phyloP scores from a whole-genome alignment of 2,113 vertebrate genomes.

The Laterallus jamaicensis region DNA sequence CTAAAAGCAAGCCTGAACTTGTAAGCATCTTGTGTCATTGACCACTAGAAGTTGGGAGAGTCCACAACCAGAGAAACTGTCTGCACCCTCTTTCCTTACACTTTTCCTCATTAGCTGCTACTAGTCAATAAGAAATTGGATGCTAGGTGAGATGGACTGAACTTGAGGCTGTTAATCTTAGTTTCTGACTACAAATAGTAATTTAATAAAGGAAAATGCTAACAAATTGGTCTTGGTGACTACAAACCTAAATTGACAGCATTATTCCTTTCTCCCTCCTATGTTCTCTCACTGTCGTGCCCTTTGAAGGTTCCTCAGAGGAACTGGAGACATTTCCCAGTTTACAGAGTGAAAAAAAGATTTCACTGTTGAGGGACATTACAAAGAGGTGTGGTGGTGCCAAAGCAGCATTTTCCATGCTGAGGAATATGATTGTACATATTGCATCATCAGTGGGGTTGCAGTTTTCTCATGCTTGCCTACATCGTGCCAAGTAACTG shows the following conservation, averaged over 20 bases:
- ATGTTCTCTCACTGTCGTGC: background rate
- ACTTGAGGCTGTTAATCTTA: background rate
- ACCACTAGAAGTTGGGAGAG: background rate
- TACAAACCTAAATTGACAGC: background rate
- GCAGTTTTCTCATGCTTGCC: fast-evolving
- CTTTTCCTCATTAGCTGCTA: background rate
- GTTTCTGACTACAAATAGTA: background rate
- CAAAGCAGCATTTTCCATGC: background rate
- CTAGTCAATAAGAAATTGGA: background rate
- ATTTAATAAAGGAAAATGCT: background rate
- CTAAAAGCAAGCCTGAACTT: background rate
- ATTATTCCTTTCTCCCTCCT: background rate
- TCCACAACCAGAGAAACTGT: background rate
- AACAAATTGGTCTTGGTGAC: background rate
- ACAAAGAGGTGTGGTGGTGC: background rate
- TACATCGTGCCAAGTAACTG: fast-evolving
- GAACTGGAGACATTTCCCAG: background rate
- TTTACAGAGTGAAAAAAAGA: background rate
- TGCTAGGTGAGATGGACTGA: background rate
- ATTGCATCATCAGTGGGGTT: background rate
- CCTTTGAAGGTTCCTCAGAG: background rate
- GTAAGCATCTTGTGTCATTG: background rate
- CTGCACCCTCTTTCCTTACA: background rate
- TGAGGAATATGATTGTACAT: background rate
- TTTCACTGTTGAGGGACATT: background rate